Evolutionary conservation across 2,113 vertebrate genomes (phyloP).

Genomic region (Vombatus ursinus): DNA sequence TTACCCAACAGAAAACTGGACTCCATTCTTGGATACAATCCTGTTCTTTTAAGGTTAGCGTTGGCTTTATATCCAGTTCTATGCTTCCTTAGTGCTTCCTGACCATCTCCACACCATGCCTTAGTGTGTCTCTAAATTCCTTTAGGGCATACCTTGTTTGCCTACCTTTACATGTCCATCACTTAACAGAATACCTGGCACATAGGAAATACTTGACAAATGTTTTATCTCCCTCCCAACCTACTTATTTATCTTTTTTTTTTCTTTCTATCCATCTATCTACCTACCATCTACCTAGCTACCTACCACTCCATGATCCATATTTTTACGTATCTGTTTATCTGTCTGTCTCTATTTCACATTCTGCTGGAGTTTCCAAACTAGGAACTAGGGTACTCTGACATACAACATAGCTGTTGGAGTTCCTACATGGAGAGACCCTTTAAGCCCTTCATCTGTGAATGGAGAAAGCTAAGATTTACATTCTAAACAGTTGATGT

Average conservation of each 20-base stretch:
- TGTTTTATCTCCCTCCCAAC: not conserved
- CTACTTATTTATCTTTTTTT: not conserved
- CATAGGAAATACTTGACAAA: not conserved
- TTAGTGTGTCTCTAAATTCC: not conserved
- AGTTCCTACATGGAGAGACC: not conserved
- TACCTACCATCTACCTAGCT: not conserved
- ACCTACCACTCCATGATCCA: not conserved
- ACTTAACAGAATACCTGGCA: not conserved
- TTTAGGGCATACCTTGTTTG: not conserved
- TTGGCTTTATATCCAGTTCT: not conserved
- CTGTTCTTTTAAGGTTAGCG: not conserved
- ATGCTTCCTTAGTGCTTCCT: not conserved
- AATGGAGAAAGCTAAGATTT: not conserved
- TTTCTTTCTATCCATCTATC: not conserved
- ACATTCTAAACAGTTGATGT: not conserved
- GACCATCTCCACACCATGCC: not conserved
- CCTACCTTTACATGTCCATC: not conserved
- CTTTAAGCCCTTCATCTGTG: not conserved
- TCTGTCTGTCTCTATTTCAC: not conserved
- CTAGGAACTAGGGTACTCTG: not conserved
- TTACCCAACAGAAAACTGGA: too few relatives aligned
- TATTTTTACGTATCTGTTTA: not conserved
- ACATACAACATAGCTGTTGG: not conserved
- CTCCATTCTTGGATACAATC: not conserved
- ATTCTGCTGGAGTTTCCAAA: not conserved